Conservation (phyloP, 2,888 invertebrate species). For the Troides aeacus region DNA sequence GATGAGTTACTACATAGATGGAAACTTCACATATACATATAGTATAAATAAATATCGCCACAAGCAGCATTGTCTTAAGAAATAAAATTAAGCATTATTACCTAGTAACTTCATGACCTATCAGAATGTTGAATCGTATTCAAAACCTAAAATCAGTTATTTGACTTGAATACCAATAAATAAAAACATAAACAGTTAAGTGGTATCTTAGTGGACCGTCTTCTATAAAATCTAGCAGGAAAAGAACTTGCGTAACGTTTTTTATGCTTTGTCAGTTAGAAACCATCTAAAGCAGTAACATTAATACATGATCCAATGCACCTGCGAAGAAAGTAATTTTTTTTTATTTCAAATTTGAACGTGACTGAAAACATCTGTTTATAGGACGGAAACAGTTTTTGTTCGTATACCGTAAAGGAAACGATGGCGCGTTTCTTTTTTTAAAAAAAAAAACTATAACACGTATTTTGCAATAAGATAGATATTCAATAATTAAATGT, state of each 20-base stretch:
- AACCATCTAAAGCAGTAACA: not conserved
- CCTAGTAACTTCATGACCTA: no score
- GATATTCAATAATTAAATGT: not conserved
- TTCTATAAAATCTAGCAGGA: not conserved
- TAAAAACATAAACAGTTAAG: no score
- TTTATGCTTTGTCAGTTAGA: not conserved
- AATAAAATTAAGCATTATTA: no score
- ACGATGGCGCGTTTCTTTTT: not conserved
- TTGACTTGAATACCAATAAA: no score
- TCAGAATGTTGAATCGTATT: no score
- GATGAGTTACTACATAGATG: no score
- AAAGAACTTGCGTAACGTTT: not conserved
- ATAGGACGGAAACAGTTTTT: constrained; percentile 66
- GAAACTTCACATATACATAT: no score
- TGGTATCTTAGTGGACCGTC: no score
- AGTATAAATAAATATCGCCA: no score
- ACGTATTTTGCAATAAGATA: not conserved
- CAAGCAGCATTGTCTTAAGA: no score
- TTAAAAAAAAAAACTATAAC: not conserved
- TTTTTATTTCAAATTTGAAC: constrained; percentile 35
- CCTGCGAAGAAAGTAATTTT: constrained; percentile 33
- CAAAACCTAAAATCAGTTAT: no score
- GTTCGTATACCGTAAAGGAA: constrained; percentile 52
- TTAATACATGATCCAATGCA: constrained; percentile 30
- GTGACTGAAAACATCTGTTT: constrained; percentile 52